Percentiles rank a stretch among this genome's conserved stretches.
phyloP scores from a whole-genome alignment of 2,797 vertebrate genomes.

The Chloroceryle inda region DNA sequence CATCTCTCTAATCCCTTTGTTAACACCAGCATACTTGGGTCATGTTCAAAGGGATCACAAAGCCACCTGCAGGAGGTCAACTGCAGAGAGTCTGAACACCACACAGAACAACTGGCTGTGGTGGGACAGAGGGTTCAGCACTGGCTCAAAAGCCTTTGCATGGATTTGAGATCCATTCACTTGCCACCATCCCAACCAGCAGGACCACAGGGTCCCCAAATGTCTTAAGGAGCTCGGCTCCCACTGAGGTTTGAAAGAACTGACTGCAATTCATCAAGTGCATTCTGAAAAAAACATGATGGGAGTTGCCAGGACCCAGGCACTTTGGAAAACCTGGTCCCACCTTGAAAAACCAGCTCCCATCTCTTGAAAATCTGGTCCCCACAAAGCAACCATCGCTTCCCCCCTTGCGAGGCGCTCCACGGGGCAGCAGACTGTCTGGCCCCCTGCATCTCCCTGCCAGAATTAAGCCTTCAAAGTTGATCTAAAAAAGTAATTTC shows the following conservation, averaged over 20 bases:
- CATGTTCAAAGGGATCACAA: background rate
- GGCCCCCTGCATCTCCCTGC: background rate
- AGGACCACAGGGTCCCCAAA: fast-evolving
- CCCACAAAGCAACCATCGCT: background rate
- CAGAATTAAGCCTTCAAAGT: background rate
- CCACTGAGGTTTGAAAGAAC: background rate
- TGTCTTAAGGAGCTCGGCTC: fast-evolving
- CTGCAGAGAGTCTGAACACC: background rate
- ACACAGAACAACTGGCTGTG: background rate
- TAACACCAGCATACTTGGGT: background rate
- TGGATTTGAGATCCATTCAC: fast-evolving
- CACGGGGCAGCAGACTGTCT: background rate
- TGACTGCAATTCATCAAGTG: background rate
- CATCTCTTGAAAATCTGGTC: conserved; percentile 49
- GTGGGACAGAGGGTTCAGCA: fast-evolving
- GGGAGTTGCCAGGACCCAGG: conserved; percentile 30
- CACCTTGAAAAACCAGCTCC: conserved; percentile 67
- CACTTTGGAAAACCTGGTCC: background rate
- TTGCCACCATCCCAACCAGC: background rate
- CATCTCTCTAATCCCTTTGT: background rate
- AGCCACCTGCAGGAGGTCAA: background rate
- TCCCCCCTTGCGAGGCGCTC: background rate
- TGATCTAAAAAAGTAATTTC: background rate
- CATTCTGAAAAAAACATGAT: background rate
- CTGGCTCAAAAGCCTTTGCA: fast-evolving